Percentiles rank a stretch among this genome's conserved stretches.
Conservation (phyloP, 1,140 invertebrate species). For the Chymomyza costata region DNA sequence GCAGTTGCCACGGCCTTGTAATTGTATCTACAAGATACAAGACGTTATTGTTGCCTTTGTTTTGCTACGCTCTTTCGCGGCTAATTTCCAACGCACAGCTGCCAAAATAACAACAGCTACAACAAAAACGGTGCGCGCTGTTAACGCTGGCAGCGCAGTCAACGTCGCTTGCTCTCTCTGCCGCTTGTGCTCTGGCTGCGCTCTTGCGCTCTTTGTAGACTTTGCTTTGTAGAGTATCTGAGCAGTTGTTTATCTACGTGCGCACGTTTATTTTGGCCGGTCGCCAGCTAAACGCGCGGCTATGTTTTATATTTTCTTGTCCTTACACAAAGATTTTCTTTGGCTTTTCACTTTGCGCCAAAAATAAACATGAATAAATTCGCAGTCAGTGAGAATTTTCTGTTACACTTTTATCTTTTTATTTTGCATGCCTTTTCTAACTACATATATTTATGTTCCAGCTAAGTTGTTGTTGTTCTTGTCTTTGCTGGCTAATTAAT, state of each 20-base stretch:
- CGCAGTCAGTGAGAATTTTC: too few species aligned
- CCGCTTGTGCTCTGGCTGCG: not conserved
- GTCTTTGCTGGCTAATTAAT: slow-evolving; percentile 33
- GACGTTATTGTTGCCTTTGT: slow-evolving; percentile 14
- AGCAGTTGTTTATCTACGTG: slow-evolving; percentile 5
- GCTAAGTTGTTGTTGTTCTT: slow-evolving; percentile 11
- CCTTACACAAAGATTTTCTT: too few species aligned
- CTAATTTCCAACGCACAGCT: not conserved
- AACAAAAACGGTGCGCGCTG: too few species aligned
- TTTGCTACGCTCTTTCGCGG: slow-evolving; percentile 24
- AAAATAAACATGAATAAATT: slow-evolving; percentile 42
- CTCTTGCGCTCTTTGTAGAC: slow-evolving; percentile 18
- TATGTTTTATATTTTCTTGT: not conserved
- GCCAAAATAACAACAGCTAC: not conserved
- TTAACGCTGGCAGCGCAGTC: slow-evolving; percentile 17
- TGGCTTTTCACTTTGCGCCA: slow-evolving; percentile 29
- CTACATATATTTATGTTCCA: not conserved
- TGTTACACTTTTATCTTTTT: too few species aligned
- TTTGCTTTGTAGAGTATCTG: slow-evolving; percentile 9
- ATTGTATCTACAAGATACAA: slow-evolving; percentile 2
- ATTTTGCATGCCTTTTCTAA: not conserved
- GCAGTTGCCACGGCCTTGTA: slow-evolving; percentile 2
- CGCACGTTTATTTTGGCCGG: slow-evolving; percentile 1
- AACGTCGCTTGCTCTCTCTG: slow-evolving; percentile 2
- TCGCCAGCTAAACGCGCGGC: slow-evolving; percentile 7